These are phyloP conservation scores for Archips xylosteana DNA, from an alignment of 2,888 invertebrate species.

Conservation along the genomic window DNA sequence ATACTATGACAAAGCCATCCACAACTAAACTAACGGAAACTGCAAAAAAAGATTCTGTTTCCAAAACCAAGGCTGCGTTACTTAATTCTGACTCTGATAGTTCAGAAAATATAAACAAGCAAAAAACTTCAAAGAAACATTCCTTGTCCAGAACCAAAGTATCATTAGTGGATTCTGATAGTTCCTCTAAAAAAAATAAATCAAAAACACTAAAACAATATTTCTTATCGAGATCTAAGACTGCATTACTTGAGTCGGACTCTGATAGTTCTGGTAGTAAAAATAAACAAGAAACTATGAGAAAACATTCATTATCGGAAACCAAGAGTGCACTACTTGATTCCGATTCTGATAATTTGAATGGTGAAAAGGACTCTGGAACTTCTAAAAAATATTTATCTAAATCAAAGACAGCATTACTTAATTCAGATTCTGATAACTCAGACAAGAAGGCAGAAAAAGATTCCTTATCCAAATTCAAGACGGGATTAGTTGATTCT, in stretches of 20 bases:
- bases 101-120: not conserved
- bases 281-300: constrained; percentile 7
- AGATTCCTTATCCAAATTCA: not conserved
- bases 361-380: not conserved
- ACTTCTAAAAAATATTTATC: not conserved
- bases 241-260: not conserved
- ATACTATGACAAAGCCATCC: not conserved
- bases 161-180: constrained; percentile 1
- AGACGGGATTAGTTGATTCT: not conserved
- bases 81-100: not conserved
- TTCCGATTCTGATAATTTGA: not conserved
- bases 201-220: not conserved
- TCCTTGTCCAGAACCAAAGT: not conserved
- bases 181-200: not conserved
- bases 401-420: not conserved
- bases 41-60: not conserved
- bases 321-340: not conserved
- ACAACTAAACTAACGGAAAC: not conserved
- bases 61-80: constrained; percentile 1
- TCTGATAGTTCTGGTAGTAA: not conserved
- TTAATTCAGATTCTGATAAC: not conserved
- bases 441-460: not conserved
- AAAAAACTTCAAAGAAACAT: not conserved
- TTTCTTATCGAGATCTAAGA: not conserved
- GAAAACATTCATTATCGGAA: not conserved